Evolutionary conservation across 2,113 vertebrate genomes (phyloP).

Genomic region (Apodemus sylvaticus): DNA sequence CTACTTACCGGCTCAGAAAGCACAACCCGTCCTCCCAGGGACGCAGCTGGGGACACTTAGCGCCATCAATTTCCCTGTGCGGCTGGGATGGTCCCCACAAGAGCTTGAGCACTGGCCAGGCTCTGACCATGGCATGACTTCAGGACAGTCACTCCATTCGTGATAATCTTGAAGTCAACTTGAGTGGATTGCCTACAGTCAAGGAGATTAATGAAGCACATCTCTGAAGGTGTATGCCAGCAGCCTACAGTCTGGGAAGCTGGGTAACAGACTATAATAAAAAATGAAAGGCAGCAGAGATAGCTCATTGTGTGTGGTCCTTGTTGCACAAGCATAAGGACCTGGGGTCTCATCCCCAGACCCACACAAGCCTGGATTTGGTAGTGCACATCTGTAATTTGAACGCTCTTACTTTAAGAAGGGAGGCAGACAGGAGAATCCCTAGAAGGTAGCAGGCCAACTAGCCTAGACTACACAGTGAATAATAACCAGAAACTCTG

Average conservation of each 20-base stretch:
- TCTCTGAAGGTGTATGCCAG: not conserved
- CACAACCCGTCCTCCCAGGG: not conserved
- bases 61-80: rapidly evolving
- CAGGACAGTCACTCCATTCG: not conserved
- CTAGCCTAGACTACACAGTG: not conserved
- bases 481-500: not conserved
- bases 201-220: not conserved
- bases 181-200: not conserved
- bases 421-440: not conserved
- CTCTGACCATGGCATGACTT: not conserved
- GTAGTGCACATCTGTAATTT: not conserved
- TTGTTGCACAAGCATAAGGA: not conserved
- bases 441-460: not conserved
- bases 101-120: rapidly evolving
- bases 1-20: not conserved
- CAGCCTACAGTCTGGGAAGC: not conserved
- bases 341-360: not conserved
- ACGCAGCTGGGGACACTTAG: not conserved
- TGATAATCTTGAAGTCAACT: not conserved
- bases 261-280: not conserved
- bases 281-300: not conserved
- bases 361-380: not conserved
- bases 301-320: not conserved
- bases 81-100: rapidly evolving
- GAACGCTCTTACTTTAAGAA: not conserved